Evolutionary conservation across 2,888 invertebrate genomes (phyloP).

Genomic region (Epinotia ramella): DNA sequence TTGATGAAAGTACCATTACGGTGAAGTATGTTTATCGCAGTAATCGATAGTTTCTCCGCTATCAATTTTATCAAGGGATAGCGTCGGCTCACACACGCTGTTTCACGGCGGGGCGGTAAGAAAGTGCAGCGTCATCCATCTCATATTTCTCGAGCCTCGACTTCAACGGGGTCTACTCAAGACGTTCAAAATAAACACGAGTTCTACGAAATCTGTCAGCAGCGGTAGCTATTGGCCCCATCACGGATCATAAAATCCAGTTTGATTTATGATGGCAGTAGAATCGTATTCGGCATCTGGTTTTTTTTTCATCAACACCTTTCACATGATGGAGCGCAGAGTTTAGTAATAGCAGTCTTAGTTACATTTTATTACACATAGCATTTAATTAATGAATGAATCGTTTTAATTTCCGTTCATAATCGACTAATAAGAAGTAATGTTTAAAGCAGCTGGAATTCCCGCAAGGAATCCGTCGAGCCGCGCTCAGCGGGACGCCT

Average conservation of each 20-base stretch:
- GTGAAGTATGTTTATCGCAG: conserved; percentile 76
- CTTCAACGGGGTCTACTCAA: conserved; percentile 71
- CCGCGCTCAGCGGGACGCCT: conserved; percentile 79
- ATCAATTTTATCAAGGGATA: conserved; percentile 73
- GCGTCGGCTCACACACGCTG: conserved; percentile 61
- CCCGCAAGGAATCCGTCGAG: conserved; percentile 78
- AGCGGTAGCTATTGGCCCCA: conserved; percentile 66
- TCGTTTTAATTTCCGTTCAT: conserved; percentile 71
- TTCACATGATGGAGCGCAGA: conserved; percentile 19
- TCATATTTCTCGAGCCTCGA: conserved; percentile 65
- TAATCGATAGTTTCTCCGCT: conserved; percentile 72
- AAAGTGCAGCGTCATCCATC: conserved; percentile 78
- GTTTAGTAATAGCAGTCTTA: conserved; percentile 28
- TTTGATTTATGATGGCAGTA: conserved; percentile 72
- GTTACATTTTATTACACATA: conserved; percentile 37
- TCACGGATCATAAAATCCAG: conserved; percentile 64
- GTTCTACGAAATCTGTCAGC: conserved; percentile 67
- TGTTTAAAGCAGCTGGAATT: conserved; percentile 81
- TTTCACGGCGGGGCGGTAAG: conserved; percentile 52
- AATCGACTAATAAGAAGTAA: conserved; percentile 81
- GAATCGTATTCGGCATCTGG: conserved; percentile 64
- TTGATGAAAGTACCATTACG: conserved; percentile 72
- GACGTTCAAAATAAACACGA: conserved; percentile 78
- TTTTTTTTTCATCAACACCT: conserved; percentile 48
- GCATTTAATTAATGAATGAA: conserved; percentile 56